These are phyloP conservation scores for Dufourea novaeangliae DNA, from an alignment of 1,140 invertebrate genomes.

Conservation along the genomic window DNA sequence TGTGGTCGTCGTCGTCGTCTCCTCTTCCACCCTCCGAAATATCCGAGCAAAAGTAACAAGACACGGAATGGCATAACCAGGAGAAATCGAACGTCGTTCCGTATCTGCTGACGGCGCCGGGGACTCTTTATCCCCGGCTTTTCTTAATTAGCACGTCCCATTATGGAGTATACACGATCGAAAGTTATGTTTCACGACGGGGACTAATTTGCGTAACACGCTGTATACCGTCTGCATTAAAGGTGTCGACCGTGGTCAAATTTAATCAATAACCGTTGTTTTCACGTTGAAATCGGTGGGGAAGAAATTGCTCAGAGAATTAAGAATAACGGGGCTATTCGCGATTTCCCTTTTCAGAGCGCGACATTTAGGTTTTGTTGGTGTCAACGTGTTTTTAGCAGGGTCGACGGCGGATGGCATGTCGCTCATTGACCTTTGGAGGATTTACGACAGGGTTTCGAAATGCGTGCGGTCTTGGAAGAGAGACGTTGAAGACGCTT, in stretches of 20 bases:
- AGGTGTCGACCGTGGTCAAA: constrained; percentile 7
- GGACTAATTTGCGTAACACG: constrained; percentile 67
- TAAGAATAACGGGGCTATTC: too few species aligned
- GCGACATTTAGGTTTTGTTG: too few species aligned
- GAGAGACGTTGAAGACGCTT: too few species aligned
- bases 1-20: constrained; percentile 1
- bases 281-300: too few species aligned
- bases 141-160: constrained; percentile 61
- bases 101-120: constrained; percentile 9
- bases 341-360: too few species aligned
- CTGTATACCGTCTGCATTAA: constrained; percentile 20
- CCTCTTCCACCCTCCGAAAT: constrained; percentile 46
- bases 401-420: too few species aligned
- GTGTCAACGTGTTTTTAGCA: too few species aligned
- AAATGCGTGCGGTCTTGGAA: too few species aligned
- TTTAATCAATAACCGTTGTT: too few species aligned
- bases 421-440: too few species aligned
- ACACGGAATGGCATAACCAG: constrained; percentile 16
- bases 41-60: constrained; percentile 35
- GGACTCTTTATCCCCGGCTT: constrained; percentile 56
- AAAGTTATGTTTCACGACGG: constrained; percentile 44
- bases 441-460: too few species aligned
- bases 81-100: constrained; percentile 54
- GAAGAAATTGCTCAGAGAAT: too few species aligned
- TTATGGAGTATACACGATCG: constrained; percentile 40